phyloP scores from a whole-genome alignment of 2,113 vertebrate species.

The Dicrurus megarhynchus region DNA sequence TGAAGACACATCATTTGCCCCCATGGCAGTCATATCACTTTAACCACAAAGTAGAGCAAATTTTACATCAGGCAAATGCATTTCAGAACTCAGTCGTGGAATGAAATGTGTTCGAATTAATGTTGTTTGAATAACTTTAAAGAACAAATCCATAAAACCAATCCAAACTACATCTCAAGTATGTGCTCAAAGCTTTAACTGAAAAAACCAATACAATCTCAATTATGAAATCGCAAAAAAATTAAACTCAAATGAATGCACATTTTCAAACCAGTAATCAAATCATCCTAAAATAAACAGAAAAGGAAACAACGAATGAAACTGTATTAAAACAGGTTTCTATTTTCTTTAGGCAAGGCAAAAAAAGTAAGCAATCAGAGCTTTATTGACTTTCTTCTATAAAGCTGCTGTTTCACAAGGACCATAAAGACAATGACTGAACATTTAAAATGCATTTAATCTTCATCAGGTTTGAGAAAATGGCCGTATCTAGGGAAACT shows the following conservation, averaged over 20 bases:
- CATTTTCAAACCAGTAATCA: neutral
- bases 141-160: neutral
- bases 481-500: neutral
- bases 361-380: neutral
- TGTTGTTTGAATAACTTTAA: neutral
- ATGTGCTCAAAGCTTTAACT: neutral
- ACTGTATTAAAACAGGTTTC: neutral
- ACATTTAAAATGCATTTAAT: neutral
- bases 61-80: neutral
- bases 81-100: neutral
- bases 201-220: neutral
- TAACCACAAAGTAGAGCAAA: neutral
- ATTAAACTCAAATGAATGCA: neutral
- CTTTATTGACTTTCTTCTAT: neutral
- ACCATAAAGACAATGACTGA: neutral
- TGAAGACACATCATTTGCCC: neutral
- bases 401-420: neutral
- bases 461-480: neutral
- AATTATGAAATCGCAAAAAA: neutral
- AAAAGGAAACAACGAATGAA: neutral
- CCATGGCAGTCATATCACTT: neutral
- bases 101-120: neutral
- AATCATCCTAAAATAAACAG: neutral
- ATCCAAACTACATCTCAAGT: neutral
- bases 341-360: neutral